Conservation (phyloP, 2,113 vertebrate genomes). For the Puntigrus tetrazona region DNA sequence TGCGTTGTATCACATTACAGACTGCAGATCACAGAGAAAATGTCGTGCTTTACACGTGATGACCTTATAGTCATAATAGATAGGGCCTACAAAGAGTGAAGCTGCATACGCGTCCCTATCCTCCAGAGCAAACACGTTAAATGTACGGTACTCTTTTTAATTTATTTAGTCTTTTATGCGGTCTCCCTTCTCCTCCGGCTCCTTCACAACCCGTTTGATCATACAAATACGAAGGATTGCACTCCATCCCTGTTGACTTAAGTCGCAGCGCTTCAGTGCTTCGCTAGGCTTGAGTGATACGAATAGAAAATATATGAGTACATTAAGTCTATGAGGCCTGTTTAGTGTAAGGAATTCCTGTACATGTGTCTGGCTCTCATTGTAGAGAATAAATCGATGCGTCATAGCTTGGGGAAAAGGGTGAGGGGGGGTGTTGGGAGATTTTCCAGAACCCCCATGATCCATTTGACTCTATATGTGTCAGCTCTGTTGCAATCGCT, state of each 20-base stretch:
- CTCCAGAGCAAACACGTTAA: neutral
- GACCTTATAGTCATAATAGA: neutral
- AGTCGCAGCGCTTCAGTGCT: neutral
- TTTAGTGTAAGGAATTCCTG: conserved; percentile 25
- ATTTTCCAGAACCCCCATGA: conserved; percentile 53
- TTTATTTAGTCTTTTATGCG: neutral
- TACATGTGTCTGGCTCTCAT: conserved; percentile 42
- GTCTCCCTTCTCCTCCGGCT: neutral
- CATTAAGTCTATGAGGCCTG: conserved; percentile 40
- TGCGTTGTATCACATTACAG: neutral
- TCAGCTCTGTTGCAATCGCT: conserved; percentile 48
- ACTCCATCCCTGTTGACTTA: conserved; percentile 17
- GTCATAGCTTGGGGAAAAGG: conserved; percentile 46
- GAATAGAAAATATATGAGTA: conserved; percentile 21
- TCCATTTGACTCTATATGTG: conserved; percentile 47
- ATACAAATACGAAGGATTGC: conserved; percentile 14
- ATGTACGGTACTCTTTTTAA: conserved; percentile 14
- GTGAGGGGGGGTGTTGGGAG: conserved; percentile 34
- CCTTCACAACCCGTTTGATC: conserved; percentile 29
- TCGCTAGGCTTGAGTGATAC: conserved; percentile 31
- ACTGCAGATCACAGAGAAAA: neutral
- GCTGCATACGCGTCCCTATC: neutral
- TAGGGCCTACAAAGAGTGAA: neutral
- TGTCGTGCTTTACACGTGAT: neutral
- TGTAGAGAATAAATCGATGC: conserved; percentile 52